A percentile compares a stretch with the other conserved stretches of the same genome.
Evolutionary conservation across 2,888 invertebrate species (phyloP).

Genomic region (Hedya salicella): DNA sequence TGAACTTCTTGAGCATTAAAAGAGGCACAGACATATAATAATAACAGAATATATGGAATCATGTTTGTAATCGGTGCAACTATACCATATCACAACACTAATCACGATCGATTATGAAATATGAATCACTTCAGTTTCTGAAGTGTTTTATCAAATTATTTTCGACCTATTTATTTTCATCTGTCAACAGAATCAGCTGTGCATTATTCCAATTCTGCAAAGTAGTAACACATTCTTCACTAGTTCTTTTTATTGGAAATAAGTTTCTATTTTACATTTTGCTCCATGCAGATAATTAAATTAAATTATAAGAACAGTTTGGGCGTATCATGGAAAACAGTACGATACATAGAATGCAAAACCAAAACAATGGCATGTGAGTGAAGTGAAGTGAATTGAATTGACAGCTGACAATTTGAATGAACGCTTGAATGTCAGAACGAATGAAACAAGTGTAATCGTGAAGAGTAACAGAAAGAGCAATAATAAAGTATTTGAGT

Average conservation of each 20-base stretch:
- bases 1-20: slow-evolving; percentile 17
- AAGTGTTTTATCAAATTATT: not conserved
- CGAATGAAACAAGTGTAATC: slow-evolving; percentile 30
- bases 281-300: not conserved
- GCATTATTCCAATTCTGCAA: slow-evolving; percentile 45
- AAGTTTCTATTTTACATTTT: not conserved
- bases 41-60: slow-evolving; percentile 31
- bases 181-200: slow-evolving; percentile 53
- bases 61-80: slow-evolving; percentile 12
- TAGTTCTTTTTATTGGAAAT: not conserved
- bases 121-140: too few species aligned
- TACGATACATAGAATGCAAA: slow-evolving; percentile 27
- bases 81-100: slow-evolving; percentile 15
- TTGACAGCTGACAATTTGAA: slow-evolving; percentile 35
- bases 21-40: slow-evolving; percentile 25
- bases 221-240: slow-evolving; percentile 46
- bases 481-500: not conserved
- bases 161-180: slow-evolving; percentile 2
- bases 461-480: slow-evolving; percentile 1
- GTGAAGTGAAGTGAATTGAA: slow-evolving; percentile 22
- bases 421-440: slow-evolving; percentile 39
- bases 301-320: not conserved
- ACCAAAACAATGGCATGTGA: slow-evolving; percentile 33
- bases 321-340: slow-evolving; percentile 16
- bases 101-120: slow-evolving; percentile 12